Base-by-base conservation (phyloP, 2,113 vertebrate species). In the Pseudopodoces humilis region DNA sequence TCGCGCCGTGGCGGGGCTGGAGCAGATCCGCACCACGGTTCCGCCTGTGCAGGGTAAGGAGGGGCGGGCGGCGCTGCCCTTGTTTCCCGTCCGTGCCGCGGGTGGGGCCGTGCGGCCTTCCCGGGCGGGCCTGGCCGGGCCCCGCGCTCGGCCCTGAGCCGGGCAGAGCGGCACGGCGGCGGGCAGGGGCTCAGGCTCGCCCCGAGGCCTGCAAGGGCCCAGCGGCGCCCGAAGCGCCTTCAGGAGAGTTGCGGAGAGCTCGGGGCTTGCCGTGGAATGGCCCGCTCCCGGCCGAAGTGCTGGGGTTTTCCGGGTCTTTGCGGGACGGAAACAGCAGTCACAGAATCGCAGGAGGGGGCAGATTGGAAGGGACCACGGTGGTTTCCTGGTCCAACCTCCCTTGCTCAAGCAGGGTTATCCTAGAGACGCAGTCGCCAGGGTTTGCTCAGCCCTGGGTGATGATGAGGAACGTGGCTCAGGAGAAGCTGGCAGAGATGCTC, bases 391-490 rank as follows among this genome's bases (percentile, higher is more conserved):
- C 12, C 41, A 27, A 0, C 21, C 2, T 31, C 30, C 17, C 17
- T 31, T 62, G 41, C 69, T 68, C 9, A 13, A 0, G 17, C 69
- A 15, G 39, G 28, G 53, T 53, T 39, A 3, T 60, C 23, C 11
- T 9, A 9, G 33, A n/a, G 60, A 10, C 60, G 2, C 21, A 1
- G 0, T 13, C 24, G 3, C 19, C 41, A 6, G 0, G 22, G 33
- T 28, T 49, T 70, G 18, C 16, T 52, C 23, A 23, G 0, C 7
- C 27, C 33, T 13, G 17, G 2, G 6, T 22, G 22, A 4, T 15
- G 41, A 2, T 9, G 58, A 23, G 23, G 8, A 25, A 3, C 4
- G 69, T 11, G 39, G 20, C 23, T 37, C 3, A 9, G 77, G 37
- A 74, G 31, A 17, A 20, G 35, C 25, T 4, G 46, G 2, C 1